Base-by-base conservation (phyloP, 1,140 invertebrate genomes). In the Zaprionus vittiger region DNA sequence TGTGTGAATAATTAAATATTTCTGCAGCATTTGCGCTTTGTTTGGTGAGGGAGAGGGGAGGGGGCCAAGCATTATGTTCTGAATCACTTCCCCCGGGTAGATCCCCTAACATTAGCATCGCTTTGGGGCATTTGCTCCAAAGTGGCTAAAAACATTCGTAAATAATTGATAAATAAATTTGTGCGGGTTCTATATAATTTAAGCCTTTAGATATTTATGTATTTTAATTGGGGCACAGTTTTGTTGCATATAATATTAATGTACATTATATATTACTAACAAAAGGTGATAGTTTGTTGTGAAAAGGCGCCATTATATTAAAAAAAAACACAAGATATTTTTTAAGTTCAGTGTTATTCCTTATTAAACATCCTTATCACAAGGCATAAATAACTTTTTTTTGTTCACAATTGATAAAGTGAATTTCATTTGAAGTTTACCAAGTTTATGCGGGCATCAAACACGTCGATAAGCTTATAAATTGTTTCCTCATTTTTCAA, bases 1-100 rank as follows among this genome's bases (percentile, higher is more conserved):
- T 64, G 34, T 71, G 63, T 47, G 72, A 67, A 70, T 76, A 84
- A 89, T 90, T 89, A 90, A 89, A 90, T 85, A 90, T 89, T 89
- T 89, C 75, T 85, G 85, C 75, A 71, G 80, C 81, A 84, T 77
- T 89, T 89, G 83, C 79, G 56, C 65, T 79, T 76, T 62, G 54
- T 54, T 49, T 20, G 1, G 15, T 5, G 38, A 15, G 0, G 0
- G 15, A 9, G 38, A n/a, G 3, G 4, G 38, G 38, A 41, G 38
- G 0, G 28, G 28, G 28, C 15, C 4, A 41, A n/a, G 38, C 15
- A 6, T 41, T 31, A 7, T 31, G 28, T 31, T 22, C 22, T 4
- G 20, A 52, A 24, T 52, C 24, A 52, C 22, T 24, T 20, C 47
- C 47, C 47, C 11, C 47, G 47, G 47, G 47, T 47, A 14, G n/a